phyloP scores from a whole-genome alignment of 2,888 invertebrate genomes.

The Sphaeridia pumilis region DNA sequence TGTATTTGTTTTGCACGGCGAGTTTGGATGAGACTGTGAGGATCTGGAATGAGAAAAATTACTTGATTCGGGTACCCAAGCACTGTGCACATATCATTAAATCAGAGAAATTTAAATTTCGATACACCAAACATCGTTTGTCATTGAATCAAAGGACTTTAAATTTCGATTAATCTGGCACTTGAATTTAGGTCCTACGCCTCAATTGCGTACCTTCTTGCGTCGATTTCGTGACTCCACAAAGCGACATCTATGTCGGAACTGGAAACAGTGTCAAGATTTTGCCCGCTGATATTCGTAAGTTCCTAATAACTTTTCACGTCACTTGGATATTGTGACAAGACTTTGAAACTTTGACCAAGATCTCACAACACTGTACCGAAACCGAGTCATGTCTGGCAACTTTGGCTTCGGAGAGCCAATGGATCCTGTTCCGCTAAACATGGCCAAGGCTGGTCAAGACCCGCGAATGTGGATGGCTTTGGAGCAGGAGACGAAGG shows the following conservation, averaged over 20 bases:
- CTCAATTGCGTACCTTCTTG: neutral
- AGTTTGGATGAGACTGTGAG: conserved; percentile 31
- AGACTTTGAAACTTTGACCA: neutral
- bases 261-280: conserved; percentile 23
- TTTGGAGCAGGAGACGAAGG: conserved; percentile 23
- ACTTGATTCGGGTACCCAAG: conserved; percentile 24
- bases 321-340: too few relatives aligned
- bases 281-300: conserved; percentile 32
- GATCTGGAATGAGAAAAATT: conserved; percentile 31
- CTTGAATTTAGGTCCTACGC: neutral
- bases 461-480: conserved; percentile 28
- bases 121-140: neutral
- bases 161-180: neutral
- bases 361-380: conserved; percentile 31
- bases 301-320: neutral
- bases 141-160: neutral
- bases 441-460: conserved; percentile 19
- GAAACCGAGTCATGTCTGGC: conserved; percentile 29
- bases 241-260: conserved; percentile 30
- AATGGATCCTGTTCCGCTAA: conserved; percentile 22
- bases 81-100: neutral
- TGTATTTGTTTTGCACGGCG: conserved; percentile 31
- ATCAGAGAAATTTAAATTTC: neutral
- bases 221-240: neutral
- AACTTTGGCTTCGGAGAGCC: conserved; percentile 19